Conservation (phyloP, 2,797 vertebrate species). For the Alfaro cultratus region DNA sequence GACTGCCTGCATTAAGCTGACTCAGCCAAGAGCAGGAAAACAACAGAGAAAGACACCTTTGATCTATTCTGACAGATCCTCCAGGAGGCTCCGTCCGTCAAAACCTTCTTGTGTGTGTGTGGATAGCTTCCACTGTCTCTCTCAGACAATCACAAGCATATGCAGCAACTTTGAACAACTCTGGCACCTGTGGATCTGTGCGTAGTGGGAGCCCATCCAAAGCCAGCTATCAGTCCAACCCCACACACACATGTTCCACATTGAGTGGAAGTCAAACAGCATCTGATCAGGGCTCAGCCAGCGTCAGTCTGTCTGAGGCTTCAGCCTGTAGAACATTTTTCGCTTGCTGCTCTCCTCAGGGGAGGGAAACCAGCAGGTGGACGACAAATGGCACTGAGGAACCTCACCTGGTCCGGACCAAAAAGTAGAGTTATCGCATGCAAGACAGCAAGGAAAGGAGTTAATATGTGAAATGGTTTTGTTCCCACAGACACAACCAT, state of each 20-base stretch:
- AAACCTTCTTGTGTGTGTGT: slow-evolving; percentile 31
- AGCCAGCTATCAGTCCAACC: slow-evolving; percentile 53
- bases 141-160: slow-evolving; percentile 37
- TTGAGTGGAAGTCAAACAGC: slow-evolving; percentile 70
- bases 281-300: slow-evolving; percentile 62
- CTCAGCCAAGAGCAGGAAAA: slow-evolving; percentile 50
- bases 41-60: slow-evolving; percentile 53
- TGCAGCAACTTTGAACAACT: slow-evolving; percentile 39
- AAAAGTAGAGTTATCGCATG: slow-evolving; percentile 19
- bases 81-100: slow-evolving; percentile 37
- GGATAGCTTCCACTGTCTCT: slow-evolving; percentile 29
- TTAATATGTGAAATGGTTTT: slow-evolving; percentile 4
- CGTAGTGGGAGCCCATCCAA: slow-evolving; percentile 53
- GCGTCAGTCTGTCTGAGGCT: slow-evolving; percentile 74
- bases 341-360: slow-evolving; percentile 42
- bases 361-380: slow-evolving; percentile 64
- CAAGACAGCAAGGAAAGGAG: slow-evolving; percentile 15
- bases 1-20: slow-evolving; percentile 34
- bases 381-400: slow-evolving; percentile 37
- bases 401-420: slow-evolving; percentile 40
- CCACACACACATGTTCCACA: slow-evolving; percentile 68
- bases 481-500: background rate
- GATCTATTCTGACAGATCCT: slow-evolving; percentile 57
- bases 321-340: slow-evolving; percentile 49
- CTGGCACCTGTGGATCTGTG: slow-evolving; percentile 68